Percentiles rank a stretch among this genome's conserved stretches.
Evolutionary conservation across 2,888 invertebrate species (phyloP).

Genomic region (Invenusta paracnida): DNA sequence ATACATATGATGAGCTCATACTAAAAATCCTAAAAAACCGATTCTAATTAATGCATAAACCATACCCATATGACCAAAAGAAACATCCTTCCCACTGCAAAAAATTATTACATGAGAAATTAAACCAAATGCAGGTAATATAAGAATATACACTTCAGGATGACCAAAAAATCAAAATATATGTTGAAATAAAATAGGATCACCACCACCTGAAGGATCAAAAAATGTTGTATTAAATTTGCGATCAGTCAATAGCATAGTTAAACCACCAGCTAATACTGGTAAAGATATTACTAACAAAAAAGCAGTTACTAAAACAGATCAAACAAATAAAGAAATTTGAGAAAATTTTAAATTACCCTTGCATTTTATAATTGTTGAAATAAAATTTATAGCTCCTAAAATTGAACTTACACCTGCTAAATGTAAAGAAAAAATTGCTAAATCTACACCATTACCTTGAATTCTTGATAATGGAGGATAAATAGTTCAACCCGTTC

Average conservation of each 20-base stretch:
- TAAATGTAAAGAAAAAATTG: conserved; percentile 73
- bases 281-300: conserved; percentile 68
- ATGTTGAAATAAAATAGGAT: conserved; percentile 76
- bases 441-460: conserved; percentile 71
- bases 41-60: conserved; percentile 79
- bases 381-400: conserved; percentile 75
- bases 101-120: conserved; percentile 73
- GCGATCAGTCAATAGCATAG: conserved; percentile 74
- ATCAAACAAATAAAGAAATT: conserved; percentile 72
- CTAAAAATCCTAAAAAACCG: conserved; percentile 76
- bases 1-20: conserved; percentile 80
- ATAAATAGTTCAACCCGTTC: conserved; percentile 75
- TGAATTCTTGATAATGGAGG: conserved; percentile 69
- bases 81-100: conserved; percentile 67
- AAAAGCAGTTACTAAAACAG: conserved; percentile 68
- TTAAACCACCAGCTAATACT: conserved; percentile 74
- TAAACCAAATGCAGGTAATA: conserved; percentile 76
- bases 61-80: conserved; percentile 71
- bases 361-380: conserved; percentile 68
- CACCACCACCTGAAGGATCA: conserved; percentile 72
- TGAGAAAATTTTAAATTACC: conserved; percentile 66
- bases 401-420: conserved; percentile 69
- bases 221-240: conserved; percentile 77
- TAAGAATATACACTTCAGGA: conserved; percentile 80
- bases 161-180: conserved; percentile 83